Conservation (phyloP, 2,113 vertebrate species). For the Cyprinodon brontotheroides region DNA sequence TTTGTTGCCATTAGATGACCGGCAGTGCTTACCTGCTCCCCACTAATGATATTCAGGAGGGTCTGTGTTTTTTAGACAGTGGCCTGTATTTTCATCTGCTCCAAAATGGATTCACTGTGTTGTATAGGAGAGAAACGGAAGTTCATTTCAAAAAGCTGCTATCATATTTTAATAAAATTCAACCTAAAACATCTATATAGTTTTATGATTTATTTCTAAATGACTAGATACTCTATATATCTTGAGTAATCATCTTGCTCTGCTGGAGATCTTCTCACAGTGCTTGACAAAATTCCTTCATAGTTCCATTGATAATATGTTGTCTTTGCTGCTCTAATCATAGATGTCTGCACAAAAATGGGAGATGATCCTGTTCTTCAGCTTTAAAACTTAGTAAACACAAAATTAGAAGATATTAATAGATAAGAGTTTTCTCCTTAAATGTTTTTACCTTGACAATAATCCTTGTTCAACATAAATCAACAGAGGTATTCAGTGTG, state of each 20-base stretch:
- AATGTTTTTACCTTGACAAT: background rate
- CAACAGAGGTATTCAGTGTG: background rate
- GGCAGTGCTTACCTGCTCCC: no score
- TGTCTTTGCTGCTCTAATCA: background rate
- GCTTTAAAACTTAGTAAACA: background rate
- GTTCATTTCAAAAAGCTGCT: background rate
- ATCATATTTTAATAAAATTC: no score
- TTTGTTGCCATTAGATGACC: background rate
- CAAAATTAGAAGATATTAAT: background rate
- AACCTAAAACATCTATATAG: no score
- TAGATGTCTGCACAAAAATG: background rate
- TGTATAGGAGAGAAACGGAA: background rate
- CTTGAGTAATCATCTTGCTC: background rate
- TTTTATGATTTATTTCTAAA: no score
- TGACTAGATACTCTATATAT: background rate
- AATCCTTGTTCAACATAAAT: background rate
- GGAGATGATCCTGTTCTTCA: background rate
- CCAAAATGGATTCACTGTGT: background rate
- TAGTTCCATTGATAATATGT: background rate
- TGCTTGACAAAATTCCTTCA: background rate
- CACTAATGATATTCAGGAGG: background rate
- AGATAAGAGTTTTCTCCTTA: no score
- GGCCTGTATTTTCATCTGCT: background rate
- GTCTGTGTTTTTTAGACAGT: background rate
- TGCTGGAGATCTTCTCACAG: background rate